These are phyloP conservation scores for Pachyseris speciosa DNA, from an alignment of 64 coral and sea anemone species.

Conservation along the genomic window DNA sequence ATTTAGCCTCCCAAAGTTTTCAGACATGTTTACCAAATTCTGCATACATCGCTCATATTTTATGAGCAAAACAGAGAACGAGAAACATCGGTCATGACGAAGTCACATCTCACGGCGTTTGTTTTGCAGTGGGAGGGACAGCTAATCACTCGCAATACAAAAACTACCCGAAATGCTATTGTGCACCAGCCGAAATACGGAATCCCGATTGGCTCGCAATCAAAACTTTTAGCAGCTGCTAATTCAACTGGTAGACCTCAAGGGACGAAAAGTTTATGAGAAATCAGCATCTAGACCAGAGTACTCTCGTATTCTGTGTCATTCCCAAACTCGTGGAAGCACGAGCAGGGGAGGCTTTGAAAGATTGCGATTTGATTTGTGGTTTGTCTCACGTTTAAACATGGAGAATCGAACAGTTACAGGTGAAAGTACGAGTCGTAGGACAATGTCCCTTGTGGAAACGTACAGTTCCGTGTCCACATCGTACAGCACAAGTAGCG, in stretches of 20 bases:
- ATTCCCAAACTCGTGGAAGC: not conserved
- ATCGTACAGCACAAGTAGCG: constrained; percentile 15
- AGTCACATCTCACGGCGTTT: constrained; percentile 2
- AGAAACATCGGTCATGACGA: not conserved
- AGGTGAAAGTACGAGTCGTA: not conserved
- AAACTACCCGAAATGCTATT: constrained; percentile 42
- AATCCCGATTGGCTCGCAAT: constrained; percentile 17
- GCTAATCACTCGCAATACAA: not conserved
- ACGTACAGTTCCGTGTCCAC: constrained; percentile 16
- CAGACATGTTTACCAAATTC: not conserved
- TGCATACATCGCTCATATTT: constrained; percentile 29
- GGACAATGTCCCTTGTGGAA: constrained; percentile 19
- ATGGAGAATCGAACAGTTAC: constrained; percentile 13
- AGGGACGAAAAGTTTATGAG: constrained; percentile 36
- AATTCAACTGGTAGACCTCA: constrained; percentile 44
- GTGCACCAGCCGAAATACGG: not conserved
- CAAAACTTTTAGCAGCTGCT: constrained; percentile 40
- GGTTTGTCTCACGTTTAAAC: not conserved
- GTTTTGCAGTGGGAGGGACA: constrained; percentile 23
- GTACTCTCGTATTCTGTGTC: not conserved
- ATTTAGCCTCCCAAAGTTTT: not conserved
- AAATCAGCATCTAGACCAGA: not conserved
- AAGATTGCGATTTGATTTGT: not conserved
- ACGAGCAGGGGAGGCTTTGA: not conserved
- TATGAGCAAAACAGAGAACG: not conserved